phyloP scores from a whole-genome alignment of 2,888 invertebrate genomes.

The Drosophila tripunctata region DNA sequence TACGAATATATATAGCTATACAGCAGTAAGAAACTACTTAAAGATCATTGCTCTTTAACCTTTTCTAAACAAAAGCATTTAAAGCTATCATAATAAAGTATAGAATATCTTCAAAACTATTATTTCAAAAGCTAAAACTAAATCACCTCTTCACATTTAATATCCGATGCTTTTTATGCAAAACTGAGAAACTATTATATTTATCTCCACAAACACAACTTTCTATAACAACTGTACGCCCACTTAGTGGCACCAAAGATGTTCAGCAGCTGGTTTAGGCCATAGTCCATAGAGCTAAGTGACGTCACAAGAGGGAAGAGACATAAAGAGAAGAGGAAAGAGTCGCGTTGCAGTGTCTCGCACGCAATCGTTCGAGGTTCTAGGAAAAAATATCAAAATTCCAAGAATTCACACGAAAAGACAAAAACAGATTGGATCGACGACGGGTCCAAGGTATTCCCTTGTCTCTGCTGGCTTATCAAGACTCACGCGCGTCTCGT shows the following conservation, averaged over 20 bases:
- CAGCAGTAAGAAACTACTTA: no score
- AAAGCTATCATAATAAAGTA: not conserved
- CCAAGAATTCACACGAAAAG: slow-evolving; percentile 80
- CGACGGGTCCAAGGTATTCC: slow-evolving; percentile 77
- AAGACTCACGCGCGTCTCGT: slow-evolving; percentile 77
- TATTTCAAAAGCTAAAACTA: not conserved
- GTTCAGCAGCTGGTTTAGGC: not conserved
- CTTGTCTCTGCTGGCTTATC: slow-evolving; percentile 74
- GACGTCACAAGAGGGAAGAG: slow-evolving; percentile 54
- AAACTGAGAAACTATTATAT: not conserved
- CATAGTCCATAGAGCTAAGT: slow-evolving; percentile 11
- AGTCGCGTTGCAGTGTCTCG: slow-evolving; percentile 12
- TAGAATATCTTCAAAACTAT: not conserved
- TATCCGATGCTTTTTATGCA: not conserved
- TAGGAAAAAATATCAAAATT: slow-evolving; percentile 82
- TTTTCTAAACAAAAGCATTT: not conserved
- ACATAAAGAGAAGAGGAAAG: not conserved
- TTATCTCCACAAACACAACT: slow-evolving; percentile 1
- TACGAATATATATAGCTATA: not conserved
- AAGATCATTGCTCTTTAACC: no score
- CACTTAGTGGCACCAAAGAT: slow-evolving; percentile 5
- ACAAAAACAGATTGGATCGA: slow-evolving; percentile 66
- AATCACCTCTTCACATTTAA: not conserved
- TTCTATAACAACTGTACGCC: slow-evolving; percentile 8
- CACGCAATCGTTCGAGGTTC: slow-evolving; percentile 63